phyloP scores from a whole-genome alignment of 2,888 invertebrate genomes.

The Xanthorhoe designata region DNA sequence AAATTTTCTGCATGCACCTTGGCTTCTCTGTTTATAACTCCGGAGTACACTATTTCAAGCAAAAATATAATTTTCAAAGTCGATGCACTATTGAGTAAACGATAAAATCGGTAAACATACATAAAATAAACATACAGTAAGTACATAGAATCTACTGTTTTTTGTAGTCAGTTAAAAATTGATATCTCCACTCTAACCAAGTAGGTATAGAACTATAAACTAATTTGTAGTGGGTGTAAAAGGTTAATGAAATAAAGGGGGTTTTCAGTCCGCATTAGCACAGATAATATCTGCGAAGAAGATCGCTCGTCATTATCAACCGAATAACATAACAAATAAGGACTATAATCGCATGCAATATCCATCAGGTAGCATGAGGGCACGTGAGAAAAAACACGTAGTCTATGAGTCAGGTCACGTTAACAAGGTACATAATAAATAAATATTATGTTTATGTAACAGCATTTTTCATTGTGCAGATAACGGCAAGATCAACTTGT shows the following conservation, averaged over 20 bases:
- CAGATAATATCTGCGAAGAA: conserved; percentile 32
- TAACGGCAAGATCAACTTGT: not conserved
- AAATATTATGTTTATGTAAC: not conserved
- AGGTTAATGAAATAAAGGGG: conserved; percentile 36
- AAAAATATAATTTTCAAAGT: no score
- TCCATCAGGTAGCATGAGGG: conserved; percentile 15
- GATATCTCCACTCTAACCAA: no score
- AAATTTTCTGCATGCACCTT: no score
- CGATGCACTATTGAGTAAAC: no score
- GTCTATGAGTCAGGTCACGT: conserved; percentile 37
- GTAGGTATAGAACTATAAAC: not conserved
- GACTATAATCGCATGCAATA: conserved; percentile 25
- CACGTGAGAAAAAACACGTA: conserved; percentile 43
- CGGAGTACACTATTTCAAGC: no score
- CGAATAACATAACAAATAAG: conserved; percentile 6
- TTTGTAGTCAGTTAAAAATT: no score
- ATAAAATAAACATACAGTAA: no score
- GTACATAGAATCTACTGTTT: no score
- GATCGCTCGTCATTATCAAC: conserved; percentile 4
- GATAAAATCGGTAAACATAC: no score
- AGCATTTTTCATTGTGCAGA: not conserved
- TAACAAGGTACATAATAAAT: conserved; percentile 19
- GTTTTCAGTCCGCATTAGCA: conserved; percentile 34
- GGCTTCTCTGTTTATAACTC: no score
- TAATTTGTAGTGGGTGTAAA: conserved; percentile 11